Evolutionary conservation across 1,140 invertebrate genomes (phyloP).

Genomic region (Tetragnatha versicolor): DNA sequence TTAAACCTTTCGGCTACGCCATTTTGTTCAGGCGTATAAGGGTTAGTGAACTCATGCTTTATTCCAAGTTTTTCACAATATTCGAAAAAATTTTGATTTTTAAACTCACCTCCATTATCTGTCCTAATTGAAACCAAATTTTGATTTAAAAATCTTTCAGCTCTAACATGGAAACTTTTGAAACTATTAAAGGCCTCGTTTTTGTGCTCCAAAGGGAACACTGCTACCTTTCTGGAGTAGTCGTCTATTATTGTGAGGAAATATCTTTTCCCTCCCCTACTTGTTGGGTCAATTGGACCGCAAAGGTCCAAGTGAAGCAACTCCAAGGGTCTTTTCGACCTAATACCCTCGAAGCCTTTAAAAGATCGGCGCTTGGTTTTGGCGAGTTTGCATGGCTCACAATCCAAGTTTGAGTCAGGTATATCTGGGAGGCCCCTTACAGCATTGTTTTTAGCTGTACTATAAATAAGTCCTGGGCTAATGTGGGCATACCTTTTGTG

Average conservation of each 20-base stretch:
- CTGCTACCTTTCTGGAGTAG: background rate
- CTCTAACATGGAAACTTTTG: background rate
- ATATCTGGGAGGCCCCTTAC: no score
- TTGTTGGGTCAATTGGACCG: background rate
- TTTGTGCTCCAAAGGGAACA: background rate
- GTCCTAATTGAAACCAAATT: background rate
- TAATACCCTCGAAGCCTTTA: background rate
- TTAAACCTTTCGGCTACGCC: background rate
- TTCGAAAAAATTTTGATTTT: background rate
- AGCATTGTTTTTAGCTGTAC: no score
- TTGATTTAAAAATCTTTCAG: background rate
- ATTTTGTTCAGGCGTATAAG: conserved; percentile 12
- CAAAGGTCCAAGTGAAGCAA: background rate
- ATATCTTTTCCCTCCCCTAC: background rate
- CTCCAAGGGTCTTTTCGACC: background rate
- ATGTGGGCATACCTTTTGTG: no score
- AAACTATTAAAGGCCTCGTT: background rate
- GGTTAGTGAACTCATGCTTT: background rate
- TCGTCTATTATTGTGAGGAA: conserved; percentile 1
- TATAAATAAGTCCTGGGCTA: no score
- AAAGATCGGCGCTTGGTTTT: background rate
- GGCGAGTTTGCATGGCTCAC: background rate
- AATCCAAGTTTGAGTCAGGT: no score
- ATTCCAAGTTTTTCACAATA: background rate
- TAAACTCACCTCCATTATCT: conserved; percentile 5